Conservation (phyloP, 2,113 vertebrate genomes). For the Seriola quinqueradiata region DNA sequence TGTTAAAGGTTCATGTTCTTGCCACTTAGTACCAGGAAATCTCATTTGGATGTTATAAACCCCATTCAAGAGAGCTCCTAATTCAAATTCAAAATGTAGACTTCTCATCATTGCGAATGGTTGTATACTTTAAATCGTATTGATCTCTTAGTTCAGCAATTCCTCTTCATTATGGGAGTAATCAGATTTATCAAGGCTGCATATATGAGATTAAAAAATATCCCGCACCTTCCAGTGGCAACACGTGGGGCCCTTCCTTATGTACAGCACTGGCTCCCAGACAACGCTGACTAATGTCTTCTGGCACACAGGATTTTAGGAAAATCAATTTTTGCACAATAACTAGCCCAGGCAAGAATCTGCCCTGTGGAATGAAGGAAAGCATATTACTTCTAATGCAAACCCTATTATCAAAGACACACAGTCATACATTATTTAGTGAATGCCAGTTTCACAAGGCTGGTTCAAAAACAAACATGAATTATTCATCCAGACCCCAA, state of each 20-base stretch:
- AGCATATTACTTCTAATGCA: conserved; percentile 82
- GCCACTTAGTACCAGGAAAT: conserved; percentile 63
- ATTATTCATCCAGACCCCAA: conserved; percentile 79
- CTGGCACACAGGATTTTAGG: conserved; percentile 76
- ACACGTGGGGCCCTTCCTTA: conserved; percentile 60
- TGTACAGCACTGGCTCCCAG: conserved; percentile 66
- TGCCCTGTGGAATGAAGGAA: conserved; percentile 72
- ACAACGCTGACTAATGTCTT: conserved; percentile 83
- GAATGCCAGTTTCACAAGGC: conserved; percentile 75
- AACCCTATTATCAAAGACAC: conserved; percentile 86
- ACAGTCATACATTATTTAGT: conserved; percentile 85
- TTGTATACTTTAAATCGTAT: conserved; percentile 76
- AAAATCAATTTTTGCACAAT: conserved; percentile 82
- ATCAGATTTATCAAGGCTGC: conserved; percentile 77
- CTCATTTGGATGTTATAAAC: conserved; percentile 56
- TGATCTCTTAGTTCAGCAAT: conserved; percentile 78
- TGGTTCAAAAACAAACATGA: conserved; percentile 82
- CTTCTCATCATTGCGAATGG: conserved; percentile 70
- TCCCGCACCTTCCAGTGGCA: conserved; percentile 66
- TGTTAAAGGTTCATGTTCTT: conserved; percentile 62
- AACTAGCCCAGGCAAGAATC: conserved; percentile 75
- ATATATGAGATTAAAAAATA: conserved; percentile 79
- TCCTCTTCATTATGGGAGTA: conserved; percentile 81
- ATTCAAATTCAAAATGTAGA: conserved; percentile 69
- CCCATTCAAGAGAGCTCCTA: conserved; percentile 44